Conservation (phyloP, 2,797 vertebrate genomes). For the Pseudomugil gertrudae region DNA sequence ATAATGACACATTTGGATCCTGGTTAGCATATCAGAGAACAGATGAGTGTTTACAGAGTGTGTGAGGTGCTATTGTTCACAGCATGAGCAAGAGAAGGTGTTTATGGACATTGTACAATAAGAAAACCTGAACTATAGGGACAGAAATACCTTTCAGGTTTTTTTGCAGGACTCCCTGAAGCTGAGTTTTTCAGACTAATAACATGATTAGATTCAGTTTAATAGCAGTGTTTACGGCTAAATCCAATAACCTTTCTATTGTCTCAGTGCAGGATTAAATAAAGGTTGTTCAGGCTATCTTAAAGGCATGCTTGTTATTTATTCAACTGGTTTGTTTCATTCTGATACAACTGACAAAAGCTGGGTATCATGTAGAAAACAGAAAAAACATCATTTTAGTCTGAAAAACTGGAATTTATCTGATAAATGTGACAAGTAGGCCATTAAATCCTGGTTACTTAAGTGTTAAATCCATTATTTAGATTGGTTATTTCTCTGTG, state of each 20-base stretch:
- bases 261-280: neutral
- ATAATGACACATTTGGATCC: neutral
- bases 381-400: neutral
- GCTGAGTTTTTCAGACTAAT: neutral
- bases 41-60: neutral
- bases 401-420: neutral
- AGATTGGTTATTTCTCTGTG: too few relatives aligned
- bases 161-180: neutral
- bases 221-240: neutral
- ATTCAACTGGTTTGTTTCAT: too few relatives aligned
- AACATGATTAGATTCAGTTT: neutral
- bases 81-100: neutral
- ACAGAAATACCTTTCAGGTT: neutral
- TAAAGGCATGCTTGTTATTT: neutral
- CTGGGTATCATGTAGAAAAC: neutral
- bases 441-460: neutral
- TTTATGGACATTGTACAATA: neutral
- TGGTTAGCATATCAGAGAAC: neutral
- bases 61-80: neutral
- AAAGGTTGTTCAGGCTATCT: neutral
- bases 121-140: neutral
- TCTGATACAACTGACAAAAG: too few relatives aligned
- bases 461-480: too few relatives aligned
- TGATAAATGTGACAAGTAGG: neutral
- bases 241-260: neutral